Evolutionary conservation across 2,797 vertebrate genomes (phyloP).

Genomic region (Paratrypauchen microcephalus): DNA sequence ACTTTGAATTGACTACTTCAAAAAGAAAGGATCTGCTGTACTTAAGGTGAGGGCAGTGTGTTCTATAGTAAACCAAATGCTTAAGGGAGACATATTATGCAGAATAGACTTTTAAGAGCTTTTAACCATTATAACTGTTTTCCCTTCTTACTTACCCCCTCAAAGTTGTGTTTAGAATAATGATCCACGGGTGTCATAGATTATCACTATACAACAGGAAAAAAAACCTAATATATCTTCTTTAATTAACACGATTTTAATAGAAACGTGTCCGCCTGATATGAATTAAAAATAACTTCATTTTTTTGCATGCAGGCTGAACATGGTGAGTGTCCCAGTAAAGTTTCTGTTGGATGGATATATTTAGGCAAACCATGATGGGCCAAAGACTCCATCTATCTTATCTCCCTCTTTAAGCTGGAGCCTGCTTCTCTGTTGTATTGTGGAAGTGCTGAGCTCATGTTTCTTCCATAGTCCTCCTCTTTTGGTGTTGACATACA

Average conservation of each 20-base stretch:
- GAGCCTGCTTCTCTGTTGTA: slow-evolving; percentile 51
- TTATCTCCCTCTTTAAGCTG: slow-evolving; percentile 60
- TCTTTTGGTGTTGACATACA: slow-evolving; percentile 77
- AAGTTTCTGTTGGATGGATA: slow-evolving; percentile 64
- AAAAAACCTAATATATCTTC: too few species aligned
- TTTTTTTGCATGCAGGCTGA: background rate
- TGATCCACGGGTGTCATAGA: too few species aligned
- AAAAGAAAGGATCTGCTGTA: background rate
- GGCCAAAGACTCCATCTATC: slow-evolving; percentile 71
- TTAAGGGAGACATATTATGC: too few species aligned
- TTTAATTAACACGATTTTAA: background rate
- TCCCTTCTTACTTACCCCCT: too few species aligned
- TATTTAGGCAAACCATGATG: slow-evolving; percentile 66
- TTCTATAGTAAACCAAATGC: background rate
- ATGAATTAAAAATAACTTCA: background rate
- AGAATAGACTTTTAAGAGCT: too few species aligned
- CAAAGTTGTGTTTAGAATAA: too few species aligned
- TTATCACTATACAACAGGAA: too few species aligned
- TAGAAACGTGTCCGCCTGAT: background rate
- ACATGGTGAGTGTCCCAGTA: slow-evolving; percentile 50
- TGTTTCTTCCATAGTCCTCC: slow-evolving; percentile 69
- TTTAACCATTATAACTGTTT: too few species aligned
- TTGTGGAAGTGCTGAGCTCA: slow-evolving; percentile 77
- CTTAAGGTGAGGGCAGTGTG: background rate
- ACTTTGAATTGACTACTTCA: background rate